These are phyloP conservation scores for Rhinoraja longicauda DNA, from an alignment of 2,797 vertebrate genomes.

Conservation along the genomic window DNA sequence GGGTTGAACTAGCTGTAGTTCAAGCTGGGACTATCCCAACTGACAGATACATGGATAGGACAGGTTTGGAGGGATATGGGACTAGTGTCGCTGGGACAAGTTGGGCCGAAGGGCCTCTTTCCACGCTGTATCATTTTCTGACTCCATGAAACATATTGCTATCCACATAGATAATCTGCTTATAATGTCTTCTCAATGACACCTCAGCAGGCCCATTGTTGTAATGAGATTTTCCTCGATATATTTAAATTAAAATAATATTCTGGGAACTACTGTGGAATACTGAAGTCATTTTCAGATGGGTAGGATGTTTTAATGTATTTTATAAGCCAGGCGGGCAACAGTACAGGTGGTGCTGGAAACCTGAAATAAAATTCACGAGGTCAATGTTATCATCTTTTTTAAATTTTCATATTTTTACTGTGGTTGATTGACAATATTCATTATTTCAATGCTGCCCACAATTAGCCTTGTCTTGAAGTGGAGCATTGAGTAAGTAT, in stretches of 20 bases:
- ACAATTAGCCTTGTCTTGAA: neutral
- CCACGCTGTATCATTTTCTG: too few relatives aligned
- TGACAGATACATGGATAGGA: too few relatives aligned
- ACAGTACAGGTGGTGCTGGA: neutral
- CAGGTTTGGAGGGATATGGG: too few relatives aligned
- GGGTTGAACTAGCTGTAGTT: too few relatives aligned
- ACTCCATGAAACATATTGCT: neutral
- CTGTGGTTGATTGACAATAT: too few relatives aligned
- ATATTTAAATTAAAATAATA: neutral
- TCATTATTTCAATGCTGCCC: neutral
- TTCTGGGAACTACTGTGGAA: neutral
- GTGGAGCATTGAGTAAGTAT: neutral
- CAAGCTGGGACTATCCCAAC: too few relatives aligned
- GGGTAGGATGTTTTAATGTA: too few relatives aligned
- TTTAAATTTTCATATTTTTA: neutral
- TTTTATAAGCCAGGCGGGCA: neutral
- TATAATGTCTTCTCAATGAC: neutral
- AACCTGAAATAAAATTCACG: too few relatives aligned
- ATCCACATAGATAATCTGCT: neutral
- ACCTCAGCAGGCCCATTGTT: neutral
- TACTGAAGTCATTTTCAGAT: too few relatives aligned
- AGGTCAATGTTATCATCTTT: neutral
- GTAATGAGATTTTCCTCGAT: neutral
- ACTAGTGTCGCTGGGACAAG: too few relatives aligned
- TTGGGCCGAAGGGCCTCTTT: too few relatives aligned